Percentiles rank a stretch among this genome's conserved stretches.
phyloP scores from a whole-genome alignment of 2,797 vertebrate genomes.

The Distichodus sexfasciatus region DNA sequence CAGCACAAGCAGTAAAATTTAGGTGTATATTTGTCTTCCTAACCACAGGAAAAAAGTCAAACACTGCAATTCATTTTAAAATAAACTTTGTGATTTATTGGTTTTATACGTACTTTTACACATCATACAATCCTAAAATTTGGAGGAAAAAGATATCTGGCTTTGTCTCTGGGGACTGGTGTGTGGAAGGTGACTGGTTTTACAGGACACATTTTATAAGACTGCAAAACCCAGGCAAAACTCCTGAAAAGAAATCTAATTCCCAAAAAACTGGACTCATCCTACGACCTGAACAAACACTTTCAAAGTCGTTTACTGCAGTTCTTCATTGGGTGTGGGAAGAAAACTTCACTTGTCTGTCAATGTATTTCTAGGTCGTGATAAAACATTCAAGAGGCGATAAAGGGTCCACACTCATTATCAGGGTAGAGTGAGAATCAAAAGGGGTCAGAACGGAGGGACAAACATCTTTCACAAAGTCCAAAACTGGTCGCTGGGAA shows the following conservation, averaged over 20 bases:
- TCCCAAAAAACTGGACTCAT: background rate
- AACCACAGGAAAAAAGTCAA: background rate
- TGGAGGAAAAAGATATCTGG: constrained; percentile 69
- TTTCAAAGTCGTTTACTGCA: background rate
- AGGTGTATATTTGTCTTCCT: background rate
- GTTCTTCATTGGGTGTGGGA: too few species aligned
- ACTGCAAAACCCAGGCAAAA: background rate
- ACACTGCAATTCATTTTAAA: constrained; percentile 71
- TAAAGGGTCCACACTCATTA: too few species aligned
- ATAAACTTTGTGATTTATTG: constrained; percentile 73
- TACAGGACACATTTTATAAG: background rate
- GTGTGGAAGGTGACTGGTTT: constrained; percentile 54
- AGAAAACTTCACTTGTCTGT: too few species aligned
- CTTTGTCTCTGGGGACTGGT: constrained; percentile 74
- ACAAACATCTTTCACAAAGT: too few species aligned
- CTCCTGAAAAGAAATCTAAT: too few species aligned
- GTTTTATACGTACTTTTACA: constrained; percentile 80
- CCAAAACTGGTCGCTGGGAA: too few species aligned
- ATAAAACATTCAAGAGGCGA: too few species aligned
- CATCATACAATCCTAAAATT: constrained; percentile 81
- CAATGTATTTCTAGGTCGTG: too few species aligned
- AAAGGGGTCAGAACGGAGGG: too few species aligned
- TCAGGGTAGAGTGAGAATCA: too few species aligned
- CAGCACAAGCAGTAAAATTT: too few species aligned
- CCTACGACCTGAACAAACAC: background rate